These are phyloP conservation scores for Pterostichus niger DNA, from an alignment of 2,888 invertebrate genomes.

Conservation along the genomic window DNA sequence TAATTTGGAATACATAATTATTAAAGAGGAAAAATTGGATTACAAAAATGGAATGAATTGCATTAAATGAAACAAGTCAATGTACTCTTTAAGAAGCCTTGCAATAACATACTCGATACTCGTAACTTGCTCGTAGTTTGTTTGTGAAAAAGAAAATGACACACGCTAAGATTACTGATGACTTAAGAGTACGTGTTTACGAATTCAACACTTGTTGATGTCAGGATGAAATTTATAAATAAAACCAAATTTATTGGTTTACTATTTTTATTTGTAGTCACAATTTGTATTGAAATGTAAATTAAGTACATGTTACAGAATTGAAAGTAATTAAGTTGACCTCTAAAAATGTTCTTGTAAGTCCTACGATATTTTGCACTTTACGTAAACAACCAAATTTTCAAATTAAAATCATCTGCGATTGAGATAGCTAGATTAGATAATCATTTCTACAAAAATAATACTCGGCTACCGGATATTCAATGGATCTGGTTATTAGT, in stretches of 20 bases:
- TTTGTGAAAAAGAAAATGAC: conserved; percentile 3
- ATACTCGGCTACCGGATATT: neutral
- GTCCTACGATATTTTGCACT: neutral
- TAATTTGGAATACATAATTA: too few species aligned
- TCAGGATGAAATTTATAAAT: neutral
- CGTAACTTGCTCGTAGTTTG: neutral
- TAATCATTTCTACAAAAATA: conserved; percentile 3
- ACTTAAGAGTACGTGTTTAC: neutral
- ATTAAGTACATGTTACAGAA: neutral
- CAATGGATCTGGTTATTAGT: too few species aligned
- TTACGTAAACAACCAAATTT: conserved; percentile 43
- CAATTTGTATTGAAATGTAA: conserved; percentile 13
- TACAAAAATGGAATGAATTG: too few species aligned
- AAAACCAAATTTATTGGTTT: neutral
- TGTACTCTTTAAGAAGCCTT: conserved; percentile 21
- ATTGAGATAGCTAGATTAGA: conserved; percentile 10
- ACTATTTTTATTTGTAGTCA: conserved; percentile 2
- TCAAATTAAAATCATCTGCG: conserved; percentile 24
- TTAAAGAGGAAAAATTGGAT: too few species aligned
- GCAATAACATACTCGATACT: neutral
- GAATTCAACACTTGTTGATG: neutral
- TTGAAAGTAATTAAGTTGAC: conserved; percentile 40
- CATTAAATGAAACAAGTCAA: conserved; percentile 1
- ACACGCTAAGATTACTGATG: conserved; percentile 3
- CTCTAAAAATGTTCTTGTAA: conserved; percentile 29